Evolutionary conservation across 1,140 invertebrate genomes (phyloP).

Genomic region (Brachionus plicatilis): DNA sequence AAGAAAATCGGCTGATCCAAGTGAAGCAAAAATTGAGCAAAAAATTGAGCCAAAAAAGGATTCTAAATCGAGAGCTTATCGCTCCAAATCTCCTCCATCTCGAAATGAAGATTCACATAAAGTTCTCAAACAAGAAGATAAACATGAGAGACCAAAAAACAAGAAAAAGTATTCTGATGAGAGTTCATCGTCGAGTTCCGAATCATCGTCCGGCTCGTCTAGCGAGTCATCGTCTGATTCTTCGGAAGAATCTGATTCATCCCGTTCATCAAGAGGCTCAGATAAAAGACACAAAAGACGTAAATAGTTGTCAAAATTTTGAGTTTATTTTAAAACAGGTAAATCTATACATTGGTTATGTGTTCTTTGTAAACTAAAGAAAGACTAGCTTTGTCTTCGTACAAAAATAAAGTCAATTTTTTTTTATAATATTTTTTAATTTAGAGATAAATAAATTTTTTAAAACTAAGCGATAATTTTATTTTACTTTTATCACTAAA

Average conservation of each 20-base stretch:
- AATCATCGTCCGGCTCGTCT: background rate
- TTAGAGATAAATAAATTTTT: background rate
- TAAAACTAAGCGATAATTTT: background rate
- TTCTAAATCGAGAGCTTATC: background rate
- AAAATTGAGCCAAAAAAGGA: background rate
- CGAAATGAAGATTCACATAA: background rate
- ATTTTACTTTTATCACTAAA: background rate
- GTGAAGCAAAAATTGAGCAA: background rate
- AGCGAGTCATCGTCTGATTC: background rate
- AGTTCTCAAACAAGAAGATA: background rate
- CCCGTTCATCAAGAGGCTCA: background rate
- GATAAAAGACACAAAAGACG: background rate
- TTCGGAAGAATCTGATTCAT: constrained; percentile 1
- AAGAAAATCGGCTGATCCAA: background rate
- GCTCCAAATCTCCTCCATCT: background rate
- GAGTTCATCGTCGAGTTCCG: background rate
- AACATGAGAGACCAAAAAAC: background rate
- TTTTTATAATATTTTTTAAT: background rate
- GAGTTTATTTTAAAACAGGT: background rate
- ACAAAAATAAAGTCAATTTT: background rate
- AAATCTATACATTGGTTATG: background rate
- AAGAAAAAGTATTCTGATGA: background rate
- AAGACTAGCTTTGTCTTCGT: background rate
- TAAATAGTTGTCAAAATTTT: background rate
- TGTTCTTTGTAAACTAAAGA: background rate